Percentiles rank a stretch among this genome's conserved stretches.
phyloP scores from a whole-genome alignment of 2,888 invertebrate genomes.

The Idaea biselata region DNA sequence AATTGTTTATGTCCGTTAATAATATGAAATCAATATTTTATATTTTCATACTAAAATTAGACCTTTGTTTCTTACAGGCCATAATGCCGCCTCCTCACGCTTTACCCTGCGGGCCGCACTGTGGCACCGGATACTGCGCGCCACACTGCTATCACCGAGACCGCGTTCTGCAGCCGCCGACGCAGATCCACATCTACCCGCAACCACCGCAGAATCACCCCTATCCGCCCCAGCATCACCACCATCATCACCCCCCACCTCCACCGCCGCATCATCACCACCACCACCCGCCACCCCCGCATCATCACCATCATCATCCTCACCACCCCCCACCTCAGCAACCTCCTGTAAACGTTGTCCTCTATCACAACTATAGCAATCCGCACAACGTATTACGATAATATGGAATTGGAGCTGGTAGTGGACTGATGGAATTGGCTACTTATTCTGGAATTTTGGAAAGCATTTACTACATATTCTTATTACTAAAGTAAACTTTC shows the following conservation, averaged over 20 bases:
- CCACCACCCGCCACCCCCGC: conserved; percentile 14
- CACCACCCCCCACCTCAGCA: conserved; percentile 20
- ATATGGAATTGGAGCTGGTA: not conserved
- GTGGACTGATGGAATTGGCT: not conserved
- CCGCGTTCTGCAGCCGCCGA: conserved; percentile 23
- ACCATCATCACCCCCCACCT: conserved; percentile 24
- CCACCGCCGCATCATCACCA: conserved; percentile 21
- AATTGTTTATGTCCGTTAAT: too few relatives aligned
- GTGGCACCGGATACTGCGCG: conserved; percentile 50
- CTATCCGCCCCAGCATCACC: conserved; percentile 22
- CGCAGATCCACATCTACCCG: conserved; percentile 21
- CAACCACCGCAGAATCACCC: conserved; percentile 23
- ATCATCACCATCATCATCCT: conserved; percentile 22
- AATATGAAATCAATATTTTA: not conserved
- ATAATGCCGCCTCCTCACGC: conserved; percentile 61
- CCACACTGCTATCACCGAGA: conserved; percentile 51
- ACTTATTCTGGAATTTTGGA: not conserved
- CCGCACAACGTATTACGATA: not conserved
- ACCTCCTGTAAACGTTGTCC: not conserved
- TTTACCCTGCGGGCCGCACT: conserved; percentile 56
- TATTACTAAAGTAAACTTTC: too few relatives aligned
- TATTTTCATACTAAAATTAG: not conserved
- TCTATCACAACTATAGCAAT: conserved; percentile 7
- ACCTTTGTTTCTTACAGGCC: conserved; percentile 25
- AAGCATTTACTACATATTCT: too few relatives aligned